These are phyloP conservation scores for Protula sp. DNA, from an alignment of 2,888 invertebrate genomes.

Conservation along the genomic window DNA sequence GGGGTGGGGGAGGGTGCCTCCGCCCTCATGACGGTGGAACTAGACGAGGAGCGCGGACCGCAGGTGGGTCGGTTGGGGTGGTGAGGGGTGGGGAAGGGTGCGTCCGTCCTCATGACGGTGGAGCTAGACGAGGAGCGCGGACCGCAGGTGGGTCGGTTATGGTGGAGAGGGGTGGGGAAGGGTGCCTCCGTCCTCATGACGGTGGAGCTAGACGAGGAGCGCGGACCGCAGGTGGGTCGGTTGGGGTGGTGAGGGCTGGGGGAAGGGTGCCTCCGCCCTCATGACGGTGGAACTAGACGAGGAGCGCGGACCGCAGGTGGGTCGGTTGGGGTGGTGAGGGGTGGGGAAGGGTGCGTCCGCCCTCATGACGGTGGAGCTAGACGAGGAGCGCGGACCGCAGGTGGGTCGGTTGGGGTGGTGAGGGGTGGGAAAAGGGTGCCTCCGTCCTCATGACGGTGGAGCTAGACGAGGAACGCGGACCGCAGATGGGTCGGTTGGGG, in stretches of 20 bases:
- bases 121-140: too few relatives aligned
- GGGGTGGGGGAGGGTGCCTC: constrained; percentile 93
- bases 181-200: constrained; percentile 84
- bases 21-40: constrained; percentile 80
- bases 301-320: constrained; percentile 42
- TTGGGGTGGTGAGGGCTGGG: too few relatives aligned
- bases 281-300: too few relatives aligned
- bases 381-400: constrained; percentile 84
- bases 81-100: too few relatives aligned
- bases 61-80: too few relatives aligned
- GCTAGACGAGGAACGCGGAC: constrained; percentile 78
- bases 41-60: constrained; percentile 83
- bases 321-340: constrained; percentile 30
- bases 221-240: constrained; percentile 79
- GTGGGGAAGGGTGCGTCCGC: constrained; percentile 86
- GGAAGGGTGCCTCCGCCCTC: too few relatives aligned
- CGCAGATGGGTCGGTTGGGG: too few relatives aligned
- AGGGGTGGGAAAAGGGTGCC: constrained; percentile 80
- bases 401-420: too few relatives aligned
- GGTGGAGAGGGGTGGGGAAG: too few relatives aligned
- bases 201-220: constrained; percentile 80
- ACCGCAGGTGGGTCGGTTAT: too few relatives aligned
- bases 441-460: constrained; percentile 95
- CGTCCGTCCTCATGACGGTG: too few relatives aligned
- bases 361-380: constrained; percentile 80